Base-by-base conservation (phyloP, 1,140 invertebrate genomes). In the Aporrectodea caliginosa region DNA sequence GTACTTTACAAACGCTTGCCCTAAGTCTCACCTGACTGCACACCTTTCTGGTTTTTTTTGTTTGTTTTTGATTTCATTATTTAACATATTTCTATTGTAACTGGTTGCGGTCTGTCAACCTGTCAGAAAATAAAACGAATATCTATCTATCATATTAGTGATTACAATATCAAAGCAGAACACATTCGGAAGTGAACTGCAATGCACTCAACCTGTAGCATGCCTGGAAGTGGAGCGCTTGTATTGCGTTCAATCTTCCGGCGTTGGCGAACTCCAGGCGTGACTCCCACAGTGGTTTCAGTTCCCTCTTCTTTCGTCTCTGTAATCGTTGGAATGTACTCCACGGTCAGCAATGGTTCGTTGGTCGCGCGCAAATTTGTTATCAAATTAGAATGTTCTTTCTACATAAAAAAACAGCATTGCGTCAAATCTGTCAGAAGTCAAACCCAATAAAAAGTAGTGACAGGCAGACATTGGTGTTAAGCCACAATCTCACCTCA, bases 341-440 rank as follows among this genome's bases (percentile, higher is more conserved):
- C 85, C 79, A 85, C 83, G 71, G 88, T 84, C 81, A 89, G 85
- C 75, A 90, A 81, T 31, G 87, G 87, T 82, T 96, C 94, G 85
- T 96, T 97, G 1, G 95, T 97, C 14, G 94, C 95, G 78, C 96
- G 90, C 81, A 98, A 89, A 33, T 95, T 94, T 16, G 93, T 94
- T 35, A 98, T 93, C 22, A 98, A 87, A 86, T 94, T 97, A 68
- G 94, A 95, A 89, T 97, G 94, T 87, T 97, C 94, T 88, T 97
- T 96, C 94, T 90, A 86, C 75, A 83, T 83, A 75, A 12, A 27
- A n/a, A 35, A 79, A 33, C 30, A 43, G n/a, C 35, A n/a, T n/a
- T n/a, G n/a, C n/a, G n/a, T n/a, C n/a, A n/a, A n/a, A n/a, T n/a
- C n/a, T n/a, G n/a, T n/a, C n/a, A n/a, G n/a, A n/a, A n/a, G n/a